Base-by-base conservation (phyloP, 2,888 invertebrate species). In the Drosophila fungiperda region DNA sequence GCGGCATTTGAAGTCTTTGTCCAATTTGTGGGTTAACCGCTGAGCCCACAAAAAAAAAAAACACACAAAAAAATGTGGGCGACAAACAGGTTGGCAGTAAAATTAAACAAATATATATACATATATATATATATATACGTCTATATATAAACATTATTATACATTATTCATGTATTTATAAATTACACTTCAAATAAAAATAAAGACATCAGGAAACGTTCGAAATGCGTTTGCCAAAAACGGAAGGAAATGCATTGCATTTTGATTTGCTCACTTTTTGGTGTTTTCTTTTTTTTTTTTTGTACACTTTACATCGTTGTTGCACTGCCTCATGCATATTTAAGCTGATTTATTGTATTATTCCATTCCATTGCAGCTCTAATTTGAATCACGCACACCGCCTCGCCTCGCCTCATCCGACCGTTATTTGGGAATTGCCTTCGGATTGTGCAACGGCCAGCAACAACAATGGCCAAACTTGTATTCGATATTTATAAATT, bases 191-290 rank as follows among this genome's bases (percentile, higher is more conserved):
- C 17, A 17, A 38, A 38, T 0, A 20, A 20, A 42, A 11, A 45
- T 35, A 49, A 26, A 35, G 6, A n/a, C 45, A 40, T 42, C 52
- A 75, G 65, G 55, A 80, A 70, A 69, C 62, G 23, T 48, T 35
- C 6, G 29, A 60, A 67, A 57, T 58, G 57, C 54, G 49, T 63
- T 58, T 50, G 65, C 48, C 54, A 65, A 72, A 55, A 87, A 87
- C 90, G 87, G 90, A 87, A 87, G 87, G 87, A 87, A 87, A 86
- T 83, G 75, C 61, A 74, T 55, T 80, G 80, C 76, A 77, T 83
- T 81, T 81, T 68, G 72, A 80, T 75, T 81, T 80, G 77, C 67
- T 69, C 63, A 62, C 42, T 72, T 72, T 62, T 57, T 48, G 12
- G 26, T 48, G 38, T 50, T 64, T 36, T 32, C 50, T 33, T 50